These are phyloP conservation scores for Myopa tessellatipennis DNA, from an alignment of 2,888 invertebrate species.

Conservation along the genomic window DNA sequence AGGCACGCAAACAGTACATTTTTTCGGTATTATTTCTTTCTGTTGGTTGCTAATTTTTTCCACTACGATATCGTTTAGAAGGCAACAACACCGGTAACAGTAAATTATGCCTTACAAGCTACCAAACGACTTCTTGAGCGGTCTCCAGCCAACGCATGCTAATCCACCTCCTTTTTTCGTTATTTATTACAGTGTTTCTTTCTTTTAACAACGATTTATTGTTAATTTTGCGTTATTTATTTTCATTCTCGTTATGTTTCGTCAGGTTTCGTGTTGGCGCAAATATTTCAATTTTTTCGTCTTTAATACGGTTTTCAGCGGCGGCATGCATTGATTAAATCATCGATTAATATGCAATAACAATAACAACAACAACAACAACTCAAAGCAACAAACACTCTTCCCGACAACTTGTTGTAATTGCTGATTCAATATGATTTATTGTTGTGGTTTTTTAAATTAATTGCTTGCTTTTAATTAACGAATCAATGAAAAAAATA, in stretches of 20 bases:
- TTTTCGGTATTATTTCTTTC: neutral
- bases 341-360: conserved; percentile 35
- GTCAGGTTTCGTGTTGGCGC: conserved; percentile 29
- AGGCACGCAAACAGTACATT: neutral
- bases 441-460: conserved; percentile 32
- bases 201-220: conserved; percentile 29
- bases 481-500: conserved; percentile 19
- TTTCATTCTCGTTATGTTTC: conserved; percentile 16
- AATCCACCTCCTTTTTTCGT: conserved; percentile 17
- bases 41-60: neutral
- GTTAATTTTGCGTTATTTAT: conserved; percentile 30
- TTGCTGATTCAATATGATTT: conserved; percentile 31
- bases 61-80: neutral
- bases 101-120: neutral
- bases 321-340: conserved; percentile 31
- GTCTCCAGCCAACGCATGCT: neutral
- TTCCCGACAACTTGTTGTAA: conserved; percentile 15
- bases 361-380: conserved; percentile 10
- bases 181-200: conserved; percentile 1
- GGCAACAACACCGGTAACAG: too few species aligned
- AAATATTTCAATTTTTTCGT: conserved; percentile 12
- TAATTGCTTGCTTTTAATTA: conserved; percentile 39
- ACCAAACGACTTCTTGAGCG: neutral
- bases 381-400: neutral
- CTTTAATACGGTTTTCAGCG: conserved; percentile 10